These are phyloP conservation scores for Semotilus atromaculatus DNA, from an alignment of 2,797 vertebrate species.

Conservation along the genomic window DNA sequence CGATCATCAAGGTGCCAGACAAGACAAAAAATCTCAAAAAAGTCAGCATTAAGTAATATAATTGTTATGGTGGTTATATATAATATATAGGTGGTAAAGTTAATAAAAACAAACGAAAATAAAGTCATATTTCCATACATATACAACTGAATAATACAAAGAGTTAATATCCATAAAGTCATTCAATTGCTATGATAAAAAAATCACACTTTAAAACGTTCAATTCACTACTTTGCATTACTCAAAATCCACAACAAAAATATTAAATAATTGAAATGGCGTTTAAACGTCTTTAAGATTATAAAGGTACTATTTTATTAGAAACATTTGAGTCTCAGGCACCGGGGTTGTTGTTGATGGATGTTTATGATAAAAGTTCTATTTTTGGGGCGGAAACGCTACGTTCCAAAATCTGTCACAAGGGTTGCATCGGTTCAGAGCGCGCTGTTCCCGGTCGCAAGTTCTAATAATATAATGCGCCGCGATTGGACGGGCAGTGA, in stretches of 20 bases:
- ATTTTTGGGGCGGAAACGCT: background rate
- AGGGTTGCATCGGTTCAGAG: background rate
- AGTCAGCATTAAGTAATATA: too few relatives aligned
- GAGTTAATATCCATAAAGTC: background rate
- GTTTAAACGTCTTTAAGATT: background rate
- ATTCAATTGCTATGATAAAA: background rate
- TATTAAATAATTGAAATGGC: background rate
- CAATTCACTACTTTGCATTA: background rate
- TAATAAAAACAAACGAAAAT: background rate
- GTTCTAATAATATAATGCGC: slow-evolving; percentile 7
- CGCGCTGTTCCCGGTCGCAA: background rate
- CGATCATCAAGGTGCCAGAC: too few relatives aligned
- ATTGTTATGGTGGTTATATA: too few relatives aligned
- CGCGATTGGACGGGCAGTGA: slow-evolving; percentile 22
- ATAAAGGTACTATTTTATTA: background rate
- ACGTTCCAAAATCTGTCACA: background rate
- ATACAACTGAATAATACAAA: background rate
- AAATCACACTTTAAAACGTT: background rate
- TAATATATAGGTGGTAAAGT: too few relatives aligned
- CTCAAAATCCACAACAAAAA: background rate
- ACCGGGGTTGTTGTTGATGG: too few relatives aligned
- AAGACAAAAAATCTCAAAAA: too few relatives aligned
- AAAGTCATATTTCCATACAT: background rate
- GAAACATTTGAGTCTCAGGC: background rate
- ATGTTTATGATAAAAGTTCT: background rate